phyloP scores from a whole-genome alignment of 2,888 invertebrate species.

The Drosophila mimica region DNA sequence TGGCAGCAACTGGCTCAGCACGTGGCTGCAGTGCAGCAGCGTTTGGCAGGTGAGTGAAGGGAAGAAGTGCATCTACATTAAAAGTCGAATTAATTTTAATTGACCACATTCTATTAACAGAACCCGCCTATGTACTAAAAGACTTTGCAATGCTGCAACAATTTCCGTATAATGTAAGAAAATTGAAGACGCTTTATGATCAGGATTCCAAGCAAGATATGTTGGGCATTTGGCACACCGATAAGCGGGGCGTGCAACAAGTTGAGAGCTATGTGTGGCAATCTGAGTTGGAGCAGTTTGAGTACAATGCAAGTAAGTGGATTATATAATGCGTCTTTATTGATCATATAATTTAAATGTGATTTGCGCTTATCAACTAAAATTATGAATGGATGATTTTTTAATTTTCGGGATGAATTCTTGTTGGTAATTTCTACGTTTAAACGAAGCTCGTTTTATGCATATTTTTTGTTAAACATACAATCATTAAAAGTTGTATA shows the following conservation, averaged over 20 bases:
- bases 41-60: constrained; percentile 48
- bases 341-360: constrained; percentile 51
- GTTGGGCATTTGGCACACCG: constrained; percentile 61
- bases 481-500: constrained; percentile 15
- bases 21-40: constrained; percentile 56
- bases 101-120: constrained; percentile 6
- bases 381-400: constrained; percentile 35
- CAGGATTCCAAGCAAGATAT: constrained; percentile 61
- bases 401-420: background rate
- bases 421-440: constrained; percentile 18
- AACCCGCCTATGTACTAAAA: constrained; percentile 65
- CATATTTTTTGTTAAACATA: constrained; percentile 3
- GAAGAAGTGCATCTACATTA: background rate
- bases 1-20: constrained; percentile 46
- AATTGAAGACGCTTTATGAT: constrained; percentile 52
- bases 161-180: constrained; percentile 55
- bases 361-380: constrained; percentile 55
- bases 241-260: constrained; percentile 7
- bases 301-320: constrained; percentile 75
- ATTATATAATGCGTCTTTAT: constrained; percentile 58
- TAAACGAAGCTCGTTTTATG: constrained; percentile 19
- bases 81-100: background rate
- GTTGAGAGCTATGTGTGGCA: constrained; percentile 76
- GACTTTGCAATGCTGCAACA: constrained; percentile 78
- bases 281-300: constrained; percentile 54